These are phyloP conservation scores for Takifugu bimaculatus DNA, from an alignment of 2,113 vertebrate genomes.

Conservation along the genomic window DNA sequence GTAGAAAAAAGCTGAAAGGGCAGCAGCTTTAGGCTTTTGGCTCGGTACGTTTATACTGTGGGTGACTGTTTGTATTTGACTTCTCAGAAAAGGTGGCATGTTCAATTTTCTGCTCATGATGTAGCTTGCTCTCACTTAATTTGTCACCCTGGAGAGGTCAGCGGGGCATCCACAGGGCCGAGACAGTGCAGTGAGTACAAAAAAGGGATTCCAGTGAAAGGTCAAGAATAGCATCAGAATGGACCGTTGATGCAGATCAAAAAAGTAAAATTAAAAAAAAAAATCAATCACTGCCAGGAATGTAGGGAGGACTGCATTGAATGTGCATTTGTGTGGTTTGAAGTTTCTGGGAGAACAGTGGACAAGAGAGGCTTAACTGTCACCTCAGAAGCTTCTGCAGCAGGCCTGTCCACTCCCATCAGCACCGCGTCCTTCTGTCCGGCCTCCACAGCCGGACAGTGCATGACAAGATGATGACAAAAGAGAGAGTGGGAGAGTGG, in stretches of 20 bases:
- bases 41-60: conserved; percentile 22
- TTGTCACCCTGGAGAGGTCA: conserved; percentile 61
- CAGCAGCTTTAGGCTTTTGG: conserved; percentile 43
- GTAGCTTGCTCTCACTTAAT: conserved; percentile 68
- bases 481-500: conserved; percentile 18
- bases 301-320: conserved; percentile 35
- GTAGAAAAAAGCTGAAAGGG: conserved; percentile 33
- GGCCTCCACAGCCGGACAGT: conserved; percentile 46
- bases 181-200: conserved; percentile 23
- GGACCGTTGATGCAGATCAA: conserved; percentile 9
- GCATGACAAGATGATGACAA: conserved; percentile 52
- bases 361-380: conserved; percentile 40
- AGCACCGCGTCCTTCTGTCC: conserved; percentile 45
- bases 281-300: conserved; percentile 24
- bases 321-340: conserved; percentile 18
- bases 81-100: conserved; percentile 53
- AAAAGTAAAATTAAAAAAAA: conserved; percentile 18
- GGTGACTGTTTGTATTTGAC: conserved; percentile 28
- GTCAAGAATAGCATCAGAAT: conserved; percentile 22
- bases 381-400: conserved; percentile 43
- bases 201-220: conserved; percentile 28
- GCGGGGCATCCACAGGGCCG: conserved; percentile 24
- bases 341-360: conserved; percentile 53
- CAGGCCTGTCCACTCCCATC: conserved; percentile 59
- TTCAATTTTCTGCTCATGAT: conserved; percentile 71